Evolutionary conservation across 1,140 invertebrate species (phyloP), one percentile per base, ranked within the genome.

Genomic region (Chironomus striatipennis): DNA sequence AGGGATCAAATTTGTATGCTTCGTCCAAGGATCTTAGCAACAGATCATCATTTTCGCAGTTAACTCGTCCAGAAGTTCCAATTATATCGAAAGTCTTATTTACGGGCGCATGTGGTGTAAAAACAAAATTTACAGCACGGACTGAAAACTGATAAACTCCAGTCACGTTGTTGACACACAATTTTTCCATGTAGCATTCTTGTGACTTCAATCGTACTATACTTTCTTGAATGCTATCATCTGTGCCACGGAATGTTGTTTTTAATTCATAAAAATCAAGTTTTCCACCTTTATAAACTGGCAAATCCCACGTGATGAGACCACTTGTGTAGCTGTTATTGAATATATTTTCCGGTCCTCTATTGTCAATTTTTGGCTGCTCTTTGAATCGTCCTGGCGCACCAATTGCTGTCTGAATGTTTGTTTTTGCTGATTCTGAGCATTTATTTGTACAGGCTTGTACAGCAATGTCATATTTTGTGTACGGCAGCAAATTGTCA

Each of bases 391-490:
- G 81, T 43, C 86, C 85, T 2, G 89, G 89, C 43, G 80, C 77
- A 75, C 90, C 90, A 75, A 90, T 88, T 73, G 84, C 81, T 12
- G 90, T 91, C 43, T 82, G 77, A 1, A 86, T 78, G 74, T 79
- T 78, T 73, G 88, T 80, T 1, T 80, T 79, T 75, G 15, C 87
- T 65, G 79, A 75, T 0, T 80, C 77, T 10, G 90, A 91, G 77
- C 89, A 90, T 15, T 87, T 80, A 64, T 89, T 87, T 15, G 90
- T 91, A 79, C 92, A 94, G 7, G 93, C 91, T 42, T 84, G 78
- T 1, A 93, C 85, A 20, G 82, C 82, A 7, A 93, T 83, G 1
- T 85, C 86, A 79, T 94, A 94, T 74, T 88, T 87, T 4, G 84
- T 86, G 76, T 88, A 87, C 72, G 83, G 81, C 42, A 78, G 77